These are phyloP conservation scores for Leptinotarsa juncta DNA, from an alignment of 2,888 invertebrate genomes.

Conservation along the genomic window DNA sequence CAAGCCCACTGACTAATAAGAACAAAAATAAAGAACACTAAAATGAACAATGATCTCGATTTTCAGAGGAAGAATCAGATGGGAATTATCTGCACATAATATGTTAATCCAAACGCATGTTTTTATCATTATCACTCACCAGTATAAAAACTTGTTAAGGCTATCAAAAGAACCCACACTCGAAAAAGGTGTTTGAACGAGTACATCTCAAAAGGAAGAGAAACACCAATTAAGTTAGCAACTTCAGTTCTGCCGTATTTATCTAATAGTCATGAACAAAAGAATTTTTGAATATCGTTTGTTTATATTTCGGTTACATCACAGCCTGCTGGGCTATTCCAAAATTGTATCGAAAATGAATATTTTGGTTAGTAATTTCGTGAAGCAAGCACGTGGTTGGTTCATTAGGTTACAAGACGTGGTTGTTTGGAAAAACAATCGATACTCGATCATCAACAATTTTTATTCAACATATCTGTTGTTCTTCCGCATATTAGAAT, in stretches of 20 bases:
- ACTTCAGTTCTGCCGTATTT: background rate
- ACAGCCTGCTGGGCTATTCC: background rate
- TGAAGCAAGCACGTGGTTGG: constrained; percentile 1
- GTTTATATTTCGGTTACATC: background rate
- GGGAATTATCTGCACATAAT: too few relatives aligned
- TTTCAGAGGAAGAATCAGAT: too few relatives aligned
- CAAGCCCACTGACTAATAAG: too few relatives aligned
- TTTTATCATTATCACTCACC: background rate
- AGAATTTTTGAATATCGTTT: constrained; percentile 3
- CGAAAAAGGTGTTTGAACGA: background rate
- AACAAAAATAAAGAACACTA: too few relatives aligned
- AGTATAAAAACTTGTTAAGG: background rate
- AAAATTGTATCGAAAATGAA: background rate
- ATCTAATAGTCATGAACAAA: background rate
- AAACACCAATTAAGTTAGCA: background rate
- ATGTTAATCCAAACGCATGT: too few relatives aligned
- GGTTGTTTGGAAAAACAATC: constrained; percentile 3
- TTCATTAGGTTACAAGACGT: background rate
- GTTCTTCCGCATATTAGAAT: background rate
- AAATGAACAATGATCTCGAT: too few relatives aligned
- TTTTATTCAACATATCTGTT: background rate
- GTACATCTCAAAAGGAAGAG: background rate
- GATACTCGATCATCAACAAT: constrained; percentile 8
- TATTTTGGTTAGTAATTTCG: background rate
- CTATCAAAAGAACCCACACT: background rate